phyloP scores from a whole-genome alignment of 1,140 invertebrate genomes.

The Drosophila lacteicornis region DNA sequence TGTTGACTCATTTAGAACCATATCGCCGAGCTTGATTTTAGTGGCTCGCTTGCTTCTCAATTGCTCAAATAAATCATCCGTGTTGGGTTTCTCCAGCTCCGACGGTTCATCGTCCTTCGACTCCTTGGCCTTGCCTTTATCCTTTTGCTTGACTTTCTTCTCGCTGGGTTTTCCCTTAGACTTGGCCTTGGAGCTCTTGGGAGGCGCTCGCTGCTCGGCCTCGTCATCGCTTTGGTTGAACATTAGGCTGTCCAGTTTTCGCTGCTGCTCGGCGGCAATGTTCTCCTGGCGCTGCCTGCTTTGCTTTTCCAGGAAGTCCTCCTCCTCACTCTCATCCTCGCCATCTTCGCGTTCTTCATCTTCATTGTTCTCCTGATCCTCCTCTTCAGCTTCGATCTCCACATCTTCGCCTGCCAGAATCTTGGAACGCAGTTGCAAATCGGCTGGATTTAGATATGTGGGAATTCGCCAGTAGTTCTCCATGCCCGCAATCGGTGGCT shows the following conservation, averaged over 20 bases:
- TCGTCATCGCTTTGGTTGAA: constrained; percentile 84
- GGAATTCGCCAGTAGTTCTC: constrained; percentile 88
- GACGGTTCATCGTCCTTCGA: constrained; percentile 49
- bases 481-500: constrained; percentile 86
- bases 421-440: constrained; percentile 83
- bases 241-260: constrained; percentile 73
- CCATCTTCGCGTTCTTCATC: constrained; percentile 8
- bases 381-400: constrained; percentile 29
- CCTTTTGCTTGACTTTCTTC: constrained; percentile 40
- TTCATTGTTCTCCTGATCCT: constrained; percentile 21
- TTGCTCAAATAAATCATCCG: constrained; percentile 80
- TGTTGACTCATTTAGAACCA: constrained; percentile 65
- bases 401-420: constrained; percentile 81
- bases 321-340: constrained; percentile 49
- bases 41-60: constrained; percentile 77
- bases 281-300: constrained; percentile 64
- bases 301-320: constrained; percentile 76
- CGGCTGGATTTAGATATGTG: constrained; percentile 83
- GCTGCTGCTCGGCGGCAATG: constrained; percentile 61
- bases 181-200: constrained; percentile 37
- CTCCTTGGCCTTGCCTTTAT: constrained; percentile 35
- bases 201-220: constrained; percentile 50
- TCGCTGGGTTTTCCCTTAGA: constrained; percentile 30
- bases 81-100: constrained; percentile 67
- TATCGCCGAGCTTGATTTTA: constrained; percentile 75